Percentiles rank a stretch among this genome's conserved stretches.
phyloP scores from a whole-genome alignment of 1,140 invertebrate genomes.

The Drepana arcuata region DNA sequence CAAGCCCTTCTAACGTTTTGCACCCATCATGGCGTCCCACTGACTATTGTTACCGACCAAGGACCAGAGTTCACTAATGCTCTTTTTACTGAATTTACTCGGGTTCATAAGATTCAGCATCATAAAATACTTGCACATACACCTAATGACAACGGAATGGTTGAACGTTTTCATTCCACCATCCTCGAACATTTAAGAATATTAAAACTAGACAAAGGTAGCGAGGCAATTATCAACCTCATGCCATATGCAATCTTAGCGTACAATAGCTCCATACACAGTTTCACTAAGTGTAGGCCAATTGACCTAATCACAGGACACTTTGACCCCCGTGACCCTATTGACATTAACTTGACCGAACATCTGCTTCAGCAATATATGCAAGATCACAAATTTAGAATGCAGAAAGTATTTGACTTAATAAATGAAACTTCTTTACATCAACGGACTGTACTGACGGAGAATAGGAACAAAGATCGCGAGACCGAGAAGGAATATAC shows the following conservation, averaged over 20 bases:
- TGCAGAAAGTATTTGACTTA: conserved; percentile 6
- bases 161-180: too few relatives aligned
- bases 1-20: too few relatives aligned
- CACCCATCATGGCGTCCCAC: too few relatives aligned
- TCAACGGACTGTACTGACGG: conserved; percentile 3
- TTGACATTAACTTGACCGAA: conserved; percentile 5
- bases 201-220: conserved; percentile 7
- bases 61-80: conserved; percentile 4
- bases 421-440: conserved; percentile 7
- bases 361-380: conserved; percentile 6
- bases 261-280: conserved; percentile 12
- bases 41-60: too few relatives aligned
- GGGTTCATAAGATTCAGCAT: too few relatives aligned
- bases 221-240: conserved; percentile 7
- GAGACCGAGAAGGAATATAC: conserved; percentile 12
- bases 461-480: conserved; percentile 8
- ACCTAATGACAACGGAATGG: too few relatives aligned
- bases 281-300: conserved; percentile 11
- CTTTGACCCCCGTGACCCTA: conserved; percentile 9
- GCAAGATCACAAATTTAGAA: conserved; percentile 1
- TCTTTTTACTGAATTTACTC: conserved; percentile 7
- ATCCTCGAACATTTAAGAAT: conserved; percentile 16
- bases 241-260: conserved; percentile 15
- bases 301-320: conserved; percentile 12
- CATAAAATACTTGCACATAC: too few relatives aligned